These are phyloP conservation scores for Phrynocephalus vlangalii DNA, from an alignment of 2,797 vertebrate species.

Conservation along the genomic window DNA sequence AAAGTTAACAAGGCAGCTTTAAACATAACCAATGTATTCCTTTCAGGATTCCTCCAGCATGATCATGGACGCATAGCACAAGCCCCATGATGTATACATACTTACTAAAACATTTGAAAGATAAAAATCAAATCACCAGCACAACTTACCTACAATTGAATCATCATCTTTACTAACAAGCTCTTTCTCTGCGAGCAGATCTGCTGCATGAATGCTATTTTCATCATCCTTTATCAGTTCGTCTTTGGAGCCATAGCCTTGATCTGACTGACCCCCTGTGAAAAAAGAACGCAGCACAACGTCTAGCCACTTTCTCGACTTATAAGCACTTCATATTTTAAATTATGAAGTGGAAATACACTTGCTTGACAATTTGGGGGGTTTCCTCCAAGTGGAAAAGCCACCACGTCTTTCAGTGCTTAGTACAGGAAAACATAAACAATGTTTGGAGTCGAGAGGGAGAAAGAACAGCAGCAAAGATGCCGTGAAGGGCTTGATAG, in stretches of 20 bases:
- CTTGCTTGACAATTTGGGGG: constrained; percentile 20
- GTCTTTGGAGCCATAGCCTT: constrained; percentile 92
- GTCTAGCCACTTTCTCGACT: constrained; percentile 13
- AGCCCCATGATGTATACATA: neutral
- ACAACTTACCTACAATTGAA: constrained; percentile 77
- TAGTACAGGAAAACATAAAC: neutral
- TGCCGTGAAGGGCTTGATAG: neutral
- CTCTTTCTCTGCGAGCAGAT: constrained; percentile 63
- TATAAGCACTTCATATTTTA: neutral
- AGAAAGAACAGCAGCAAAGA: constrained; percentile 23
- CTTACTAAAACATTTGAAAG: neutral
- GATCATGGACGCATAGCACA: neutral
- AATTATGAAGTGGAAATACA: constrained; percentile 34
- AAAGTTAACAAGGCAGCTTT: neutral
- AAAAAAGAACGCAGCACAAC: constrained; percentile 51
- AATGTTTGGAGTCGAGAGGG: neutral
- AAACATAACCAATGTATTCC: too few relatives aligned
- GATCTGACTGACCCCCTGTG: constrained; percentile 89
- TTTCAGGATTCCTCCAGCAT: neutral
- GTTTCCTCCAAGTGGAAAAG: neutral
- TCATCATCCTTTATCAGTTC: constrained; percentile 84
- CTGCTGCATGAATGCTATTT: constrained; percentile 69
- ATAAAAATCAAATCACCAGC: neutral
- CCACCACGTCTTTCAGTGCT: neutral
- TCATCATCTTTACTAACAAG: constrained; percentile 70